Evolutionary conservation across 2,797 vertebrate species (phyloP).

Genomic region (Pipistrellus pipistrellus): DNA sequence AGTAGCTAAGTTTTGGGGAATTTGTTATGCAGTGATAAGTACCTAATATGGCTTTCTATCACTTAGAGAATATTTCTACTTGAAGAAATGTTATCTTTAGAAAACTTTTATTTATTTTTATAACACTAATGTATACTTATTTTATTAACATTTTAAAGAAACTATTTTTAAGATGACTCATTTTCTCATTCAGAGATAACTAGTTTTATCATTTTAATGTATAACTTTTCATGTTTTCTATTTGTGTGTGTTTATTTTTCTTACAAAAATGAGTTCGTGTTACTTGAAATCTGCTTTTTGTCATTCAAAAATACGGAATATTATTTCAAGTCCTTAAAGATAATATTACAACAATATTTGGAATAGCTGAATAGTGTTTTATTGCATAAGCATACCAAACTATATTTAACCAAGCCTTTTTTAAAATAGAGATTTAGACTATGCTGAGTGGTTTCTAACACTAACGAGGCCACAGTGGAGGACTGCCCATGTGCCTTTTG

Average conservation of each 20-base stretch:
- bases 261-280: constrained; percentile 22
- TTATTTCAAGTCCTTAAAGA: constrained; percentile 45
- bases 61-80: constrained; percentile 1
- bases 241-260: constrained; percentile 11
- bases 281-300: constrained; percentile 20
- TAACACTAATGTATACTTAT: neutral
- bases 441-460: neutral
- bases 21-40: neutral
- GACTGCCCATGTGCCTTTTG: neutral
- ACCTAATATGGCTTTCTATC: constrained; percentile 9
- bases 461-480: neutral
- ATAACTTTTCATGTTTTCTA: constrained; percentile 38
- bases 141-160: constrained; percentile 8
- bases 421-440: neutral
- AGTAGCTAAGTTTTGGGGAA: neutral
- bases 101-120: neutral
- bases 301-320: neutral
- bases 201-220: constrained; percentile 20
- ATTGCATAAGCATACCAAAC: neutral
- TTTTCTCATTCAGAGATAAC: constrained; percentile 1
- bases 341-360: neutral
- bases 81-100: neutral
- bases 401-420: neutral
- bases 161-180: neutral
- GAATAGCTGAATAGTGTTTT: neutral